Percentiles rank a stretch among this genome's conserved stretches.
Conservation (phyloP, 2,888 invertebrate genomes). For the Herminia tarsipennalis region DNA sequence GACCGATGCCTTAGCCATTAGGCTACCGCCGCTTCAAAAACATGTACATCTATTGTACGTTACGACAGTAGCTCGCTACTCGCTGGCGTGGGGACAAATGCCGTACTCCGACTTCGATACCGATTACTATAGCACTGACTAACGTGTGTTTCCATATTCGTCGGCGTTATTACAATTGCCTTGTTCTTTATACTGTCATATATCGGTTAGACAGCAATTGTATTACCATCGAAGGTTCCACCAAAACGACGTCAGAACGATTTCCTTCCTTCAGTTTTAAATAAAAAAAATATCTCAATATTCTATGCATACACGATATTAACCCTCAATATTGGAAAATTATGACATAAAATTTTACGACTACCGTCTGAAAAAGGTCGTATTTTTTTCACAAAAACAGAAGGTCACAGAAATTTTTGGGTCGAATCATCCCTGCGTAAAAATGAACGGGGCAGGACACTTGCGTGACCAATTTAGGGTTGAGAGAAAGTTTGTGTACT, state of each 20-base stretch:
- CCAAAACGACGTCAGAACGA: no score
- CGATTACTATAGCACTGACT: no score
- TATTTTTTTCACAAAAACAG: not conserved
- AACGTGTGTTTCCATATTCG: no score
- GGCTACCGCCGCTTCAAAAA: no score
- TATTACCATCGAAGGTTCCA: no score
- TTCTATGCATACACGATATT: not conserved
- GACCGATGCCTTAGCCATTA: no score
- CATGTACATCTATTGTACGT: no score
- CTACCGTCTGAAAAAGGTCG: not conserved
- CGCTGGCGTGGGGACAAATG: not conserved
- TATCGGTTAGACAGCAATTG: no score
- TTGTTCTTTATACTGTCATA: no score
- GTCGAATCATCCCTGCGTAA: constrained; percentile 2
- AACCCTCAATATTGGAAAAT: not conserved
- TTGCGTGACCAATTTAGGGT: not conserved
- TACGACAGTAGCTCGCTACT: not conserved
- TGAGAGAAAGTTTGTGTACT: not conserved
- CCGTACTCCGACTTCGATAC: no score
- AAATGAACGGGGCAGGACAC: not conserved
- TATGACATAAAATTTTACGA: not conserved
- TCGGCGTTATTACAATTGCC: no score
- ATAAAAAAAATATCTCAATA: not conserved
- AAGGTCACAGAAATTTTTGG: not conserved
- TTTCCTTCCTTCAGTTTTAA: no score